These are phyloP conservation scores for Ciconia nigra DNA, from an alignment of 2,797 vertebrate genomes.

Conservation along the genomic window DNA sequence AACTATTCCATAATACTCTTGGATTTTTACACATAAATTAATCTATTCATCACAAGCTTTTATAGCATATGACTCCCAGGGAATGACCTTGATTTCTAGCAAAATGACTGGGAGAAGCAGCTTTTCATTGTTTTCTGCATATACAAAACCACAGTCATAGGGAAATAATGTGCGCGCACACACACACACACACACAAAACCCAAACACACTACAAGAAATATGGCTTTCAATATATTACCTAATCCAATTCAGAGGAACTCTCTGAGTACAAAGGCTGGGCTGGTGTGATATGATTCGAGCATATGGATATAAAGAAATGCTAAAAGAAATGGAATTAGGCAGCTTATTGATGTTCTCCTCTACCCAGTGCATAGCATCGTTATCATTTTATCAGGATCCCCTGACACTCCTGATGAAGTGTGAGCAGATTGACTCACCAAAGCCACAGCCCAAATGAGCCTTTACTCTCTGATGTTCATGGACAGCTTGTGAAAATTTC, in stretches of 20 bases:
- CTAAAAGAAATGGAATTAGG: slow-evolving; percentile 52
- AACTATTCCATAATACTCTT: not conserved
- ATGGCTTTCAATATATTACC: not conserved
- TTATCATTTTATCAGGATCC: slow-evolving; percentile 58
- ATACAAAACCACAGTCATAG: not conserved
- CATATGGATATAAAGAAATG: slow-evolving; percentile 24
- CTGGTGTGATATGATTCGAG: not conserved
- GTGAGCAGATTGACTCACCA: slow-evolving; percentile 31
- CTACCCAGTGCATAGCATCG: not conserved
- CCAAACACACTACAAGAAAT: not conserved
- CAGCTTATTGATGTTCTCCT: slow-evolving; percentile 48
- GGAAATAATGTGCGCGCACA: not conserved
- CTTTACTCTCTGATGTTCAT: slow-evolving; percentile 3
- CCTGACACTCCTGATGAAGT: slow-evolving; percentile 34
- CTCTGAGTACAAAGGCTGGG: slow-evolving; percentile 2
- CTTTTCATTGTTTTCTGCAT: not conserved
- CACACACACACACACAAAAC: not conserved
- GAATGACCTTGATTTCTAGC: not conserved
- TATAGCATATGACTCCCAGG: not conserved
- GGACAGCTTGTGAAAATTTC: slow-evolving; percentile 43
- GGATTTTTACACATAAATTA: not conserved
- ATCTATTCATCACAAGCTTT: not conserved
- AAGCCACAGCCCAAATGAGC: not conserved
- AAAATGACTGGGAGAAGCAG: not conserved
- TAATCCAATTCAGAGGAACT: not conserved